Evolutionary conservation across 2,797 vertebrate species (phyloP).

Genomic region (Malurus leucopterus): DNA sequence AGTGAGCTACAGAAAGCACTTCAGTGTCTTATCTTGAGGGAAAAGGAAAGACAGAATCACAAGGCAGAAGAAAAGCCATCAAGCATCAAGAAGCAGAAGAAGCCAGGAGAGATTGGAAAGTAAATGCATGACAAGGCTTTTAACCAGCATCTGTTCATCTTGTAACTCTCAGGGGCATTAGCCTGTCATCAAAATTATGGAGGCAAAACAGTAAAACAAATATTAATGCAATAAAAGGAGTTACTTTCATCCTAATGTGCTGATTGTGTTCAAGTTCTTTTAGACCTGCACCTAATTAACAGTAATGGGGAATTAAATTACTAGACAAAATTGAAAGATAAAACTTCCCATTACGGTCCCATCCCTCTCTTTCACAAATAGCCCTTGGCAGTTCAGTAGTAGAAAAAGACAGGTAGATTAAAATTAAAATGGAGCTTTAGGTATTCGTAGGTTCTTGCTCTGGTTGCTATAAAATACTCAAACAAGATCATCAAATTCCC

Average conservation of each 20-base stretch:
- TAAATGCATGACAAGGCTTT: not conserved
- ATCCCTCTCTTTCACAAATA: not conserved
- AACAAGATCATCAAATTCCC: not conserved
- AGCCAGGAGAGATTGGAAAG: not conserved
- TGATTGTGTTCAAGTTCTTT: not conserved
- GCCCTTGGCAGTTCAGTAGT: not conserved
- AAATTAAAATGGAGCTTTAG: not conserved
- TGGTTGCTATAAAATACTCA: not conserved
- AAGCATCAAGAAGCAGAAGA: not conserved
- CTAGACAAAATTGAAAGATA: not conserved
- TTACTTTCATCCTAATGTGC: not conserved
- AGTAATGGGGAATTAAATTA: not conserved
- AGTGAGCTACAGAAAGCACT: not conserved
- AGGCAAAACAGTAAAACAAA: not conserved
- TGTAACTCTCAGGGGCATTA: not conserved
- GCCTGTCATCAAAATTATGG: not conserved
- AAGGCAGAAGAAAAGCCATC: not conserved
- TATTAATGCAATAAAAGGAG: not conserved
- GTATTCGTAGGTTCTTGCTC: not conserved
- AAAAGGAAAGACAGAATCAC: not conserved
- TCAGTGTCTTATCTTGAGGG: not conserved
- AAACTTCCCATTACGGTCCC: not conserved
- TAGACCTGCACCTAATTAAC: not conserved
- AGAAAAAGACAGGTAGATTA: not conserved
- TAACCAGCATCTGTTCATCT: not conserved